These are phyloP conservation scores for Brachionus sp. DNA, from an alignment of 1,140 invertebrate genomes.

Conservation along the genomic window DNA sequence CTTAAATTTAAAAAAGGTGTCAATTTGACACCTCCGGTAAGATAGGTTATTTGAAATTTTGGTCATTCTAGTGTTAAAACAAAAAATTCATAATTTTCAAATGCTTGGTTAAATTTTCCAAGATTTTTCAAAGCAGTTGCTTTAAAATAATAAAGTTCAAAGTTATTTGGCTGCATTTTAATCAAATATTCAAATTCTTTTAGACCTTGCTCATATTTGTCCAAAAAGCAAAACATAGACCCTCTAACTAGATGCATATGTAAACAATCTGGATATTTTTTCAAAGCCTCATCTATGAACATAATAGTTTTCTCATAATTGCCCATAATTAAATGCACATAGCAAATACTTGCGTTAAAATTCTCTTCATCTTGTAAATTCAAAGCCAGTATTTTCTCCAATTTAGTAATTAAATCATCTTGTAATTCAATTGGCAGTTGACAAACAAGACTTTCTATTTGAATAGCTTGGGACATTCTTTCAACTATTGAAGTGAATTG, in stretches of 20 bases:
- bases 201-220: neutral
- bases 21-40: too few relatives aligned
- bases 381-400: neutral
- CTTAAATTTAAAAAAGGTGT: too few relatives aligned
- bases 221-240: neutral
- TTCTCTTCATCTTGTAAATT: neutral
- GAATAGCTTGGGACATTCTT: neutral
- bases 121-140: neutral
- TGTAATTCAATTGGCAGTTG: neutral
- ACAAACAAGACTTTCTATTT: neutral
- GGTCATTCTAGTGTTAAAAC: too few relatives aligned
- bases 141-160: neutral
- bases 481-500: neutral
- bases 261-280: neutral
- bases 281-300: neutral
- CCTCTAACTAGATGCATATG: neutral
- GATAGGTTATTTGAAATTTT: too few relatives aligned
- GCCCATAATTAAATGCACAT: neutral
- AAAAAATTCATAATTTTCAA: too few relatives aligned
- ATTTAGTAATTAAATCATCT: neutral
- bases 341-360: slow-evolving; percentile 17
- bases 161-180: neutral
- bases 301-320: neutral
- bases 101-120: too few relatives aligned
- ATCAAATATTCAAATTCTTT: neutral